phyloP scores from a whole-genome alignment of 2,797 vertebrate genomes.

The Tadarida brasiliensis region DNA sequence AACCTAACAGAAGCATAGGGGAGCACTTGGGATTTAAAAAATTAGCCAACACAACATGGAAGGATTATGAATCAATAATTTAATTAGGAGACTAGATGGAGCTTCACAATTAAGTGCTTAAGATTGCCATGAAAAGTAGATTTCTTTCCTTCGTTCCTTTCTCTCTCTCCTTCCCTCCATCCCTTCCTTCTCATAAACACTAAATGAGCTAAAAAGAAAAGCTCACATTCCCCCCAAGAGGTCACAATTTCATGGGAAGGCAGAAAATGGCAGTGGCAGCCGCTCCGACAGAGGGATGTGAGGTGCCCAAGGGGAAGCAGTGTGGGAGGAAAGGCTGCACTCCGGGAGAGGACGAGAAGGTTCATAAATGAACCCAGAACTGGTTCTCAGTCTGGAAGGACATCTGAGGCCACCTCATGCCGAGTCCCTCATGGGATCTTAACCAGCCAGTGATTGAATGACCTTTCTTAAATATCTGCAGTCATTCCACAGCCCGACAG shows the following conservation, averaged over 20 bases:
- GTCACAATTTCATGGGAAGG: not conserved
- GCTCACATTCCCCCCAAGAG: not conserved
- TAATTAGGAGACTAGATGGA: not conserved
- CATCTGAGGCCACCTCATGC: not conserved
- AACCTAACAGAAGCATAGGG: not conserved
- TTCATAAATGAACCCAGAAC: not conserved
- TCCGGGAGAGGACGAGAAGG: not conserved
- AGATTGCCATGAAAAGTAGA: not conserved
- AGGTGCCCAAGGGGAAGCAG: not conserved
- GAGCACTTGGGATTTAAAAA: slow-evolving; percentile 14
- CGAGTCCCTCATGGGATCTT: not conserved
- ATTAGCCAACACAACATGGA: not conserved
- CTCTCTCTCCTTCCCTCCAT: not conserved
- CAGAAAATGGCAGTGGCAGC: not conserved
- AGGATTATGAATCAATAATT: not conserved
- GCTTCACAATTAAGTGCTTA: not conserved
- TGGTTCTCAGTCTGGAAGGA: not conserved
- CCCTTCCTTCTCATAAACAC: not conserved
- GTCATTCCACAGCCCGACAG: not conserved
- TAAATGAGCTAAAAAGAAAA: not conserved
- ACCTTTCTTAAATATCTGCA: not conserved
- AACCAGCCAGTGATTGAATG: not conserved
- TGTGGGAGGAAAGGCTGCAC: not conserved
- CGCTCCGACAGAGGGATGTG: not conserved
- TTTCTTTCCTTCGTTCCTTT: not conserved